Percentiles rank a stretch among this genome's conserved stretches.
Evolutionary conservation across 2,113 vertebrate species (phyloP).

Genomic region (Daboia siamensis): DNA sequence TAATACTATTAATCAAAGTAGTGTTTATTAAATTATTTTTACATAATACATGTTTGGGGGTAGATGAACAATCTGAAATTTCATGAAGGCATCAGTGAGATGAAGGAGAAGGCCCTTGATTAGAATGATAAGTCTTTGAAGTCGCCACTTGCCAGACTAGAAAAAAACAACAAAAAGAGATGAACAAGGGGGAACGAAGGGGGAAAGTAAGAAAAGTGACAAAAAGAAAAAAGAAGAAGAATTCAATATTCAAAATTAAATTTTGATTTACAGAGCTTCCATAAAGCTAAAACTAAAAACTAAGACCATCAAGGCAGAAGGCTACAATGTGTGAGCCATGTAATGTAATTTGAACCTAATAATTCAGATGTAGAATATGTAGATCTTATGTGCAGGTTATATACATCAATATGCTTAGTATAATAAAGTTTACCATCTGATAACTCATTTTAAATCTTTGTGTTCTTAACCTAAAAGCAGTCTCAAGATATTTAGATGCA

Average conservation of each 20-base stretch:
- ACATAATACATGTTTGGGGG: neutral
- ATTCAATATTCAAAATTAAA: neutral
- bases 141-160: neutral
- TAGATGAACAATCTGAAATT: neutral
- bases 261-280: neutral
- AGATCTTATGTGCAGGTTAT: neutral
- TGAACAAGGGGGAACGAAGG: neutral
- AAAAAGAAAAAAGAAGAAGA: neutral
- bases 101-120: neutral
- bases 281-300: neutral
- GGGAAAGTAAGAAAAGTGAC: neutral
- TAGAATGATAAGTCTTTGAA: neutral
- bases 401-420: neutral
- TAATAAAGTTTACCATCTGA: neutral
- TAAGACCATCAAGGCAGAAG: neutral
- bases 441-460: neutral
- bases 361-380: neutral
- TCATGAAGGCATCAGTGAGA: neutral
- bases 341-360: neutral
- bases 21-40: neutral
- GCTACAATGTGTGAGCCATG: neutral
- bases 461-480: neutral
- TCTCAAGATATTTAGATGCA: neutral
- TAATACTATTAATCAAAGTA: neutral
- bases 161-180: neutral